Conservation (phyloP, 1,140 invertebrate species). For the Drosophila jambulina region DNA sequence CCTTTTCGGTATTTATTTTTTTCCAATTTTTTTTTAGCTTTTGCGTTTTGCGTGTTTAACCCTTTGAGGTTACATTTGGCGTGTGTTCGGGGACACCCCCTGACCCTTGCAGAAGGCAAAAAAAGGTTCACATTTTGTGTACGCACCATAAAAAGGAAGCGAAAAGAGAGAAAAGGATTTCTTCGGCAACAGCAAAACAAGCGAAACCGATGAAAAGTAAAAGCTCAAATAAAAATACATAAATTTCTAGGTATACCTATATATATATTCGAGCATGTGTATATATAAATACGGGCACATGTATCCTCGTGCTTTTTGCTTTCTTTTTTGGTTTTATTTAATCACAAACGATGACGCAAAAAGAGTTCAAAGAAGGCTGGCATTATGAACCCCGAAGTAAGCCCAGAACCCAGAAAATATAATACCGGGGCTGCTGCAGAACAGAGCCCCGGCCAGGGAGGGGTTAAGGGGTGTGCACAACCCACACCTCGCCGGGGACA, state of each 20-base stretch:
- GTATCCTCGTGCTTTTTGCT: constrained; percentile 37
- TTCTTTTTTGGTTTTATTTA: constrained; percentile 63
- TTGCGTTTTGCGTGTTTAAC: constrained; percentile 83
- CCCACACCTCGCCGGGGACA: constrained; percentile 40
- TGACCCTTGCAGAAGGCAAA: background rate
- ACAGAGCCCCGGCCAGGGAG: background rate
- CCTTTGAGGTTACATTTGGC: constrained; percentile 83
- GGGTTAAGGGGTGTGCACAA: constrained; percentile 25
- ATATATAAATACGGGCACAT: constrained; percentile 20
- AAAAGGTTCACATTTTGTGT: constrained; percentile 73
- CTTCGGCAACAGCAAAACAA: constrained; percentile 62
- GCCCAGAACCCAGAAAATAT: constrained; percentile 31
- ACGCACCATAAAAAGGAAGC: constrained; percentile 66
- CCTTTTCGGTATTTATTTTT: constrained; percentile 61
- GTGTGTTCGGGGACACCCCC: constrained; percentile 61
- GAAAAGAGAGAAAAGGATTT: constrained; percentile 74
- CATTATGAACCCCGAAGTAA: constrained; percentile 53
- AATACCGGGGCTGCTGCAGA: constrained; percentile 28
- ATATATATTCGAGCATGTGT: constrained; percentile 12
- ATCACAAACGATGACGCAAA: constrained; percentile 80
- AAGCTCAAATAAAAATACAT: constrained; percentile 74
- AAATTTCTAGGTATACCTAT: constrained; percentile 39
- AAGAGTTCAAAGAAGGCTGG: constrained; percentile 62
- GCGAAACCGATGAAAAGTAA: constrained; percentile 72
- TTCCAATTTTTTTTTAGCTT: constrained; percentile 71